Conservation (phyloP, 1,140 invertebrate genomes). For the Zaprionus davidi region DNA sequence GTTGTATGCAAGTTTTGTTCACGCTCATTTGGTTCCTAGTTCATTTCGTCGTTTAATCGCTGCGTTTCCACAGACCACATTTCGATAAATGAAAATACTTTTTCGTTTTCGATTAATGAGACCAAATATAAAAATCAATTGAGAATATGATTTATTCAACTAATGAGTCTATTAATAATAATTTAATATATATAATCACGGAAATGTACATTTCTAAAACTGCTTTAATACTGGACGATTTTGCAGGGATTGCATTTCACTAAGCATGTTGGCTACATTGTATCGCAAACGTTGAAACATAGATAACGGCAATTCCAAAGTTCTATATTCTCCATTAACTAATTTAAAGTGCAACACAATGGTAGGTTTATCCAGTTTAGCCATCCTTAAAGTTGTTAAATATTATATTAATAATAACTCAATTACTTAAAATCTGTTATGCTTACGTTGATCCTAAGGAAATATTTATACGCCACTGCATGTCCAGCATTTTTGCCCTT, state of each 20-base stretch:
- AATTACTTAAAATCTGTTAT: not conserved
- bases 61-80: not conserved
- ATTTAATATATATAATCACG: not conserved
- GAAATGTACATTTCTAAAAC: constrained; percentile 33
- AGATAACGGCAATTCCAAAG: constrained; percentile 74
- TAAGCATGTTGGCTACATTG: constrained; percentile 72
- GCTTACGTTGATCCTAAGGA: constrained; percentile 69
- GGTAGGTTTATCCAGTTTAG: constrained; percentile 65
- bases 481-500: constrained; percentile 70
- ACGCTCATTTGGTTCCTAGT: constrained; percentile 15
- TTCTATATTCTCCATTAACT: constrained; percentile 66
- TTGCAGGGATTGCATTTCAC: constrained; percentile 76
- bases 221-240: constrained; percentile 70
- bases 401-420: not conserved
- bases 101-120: not conserved
- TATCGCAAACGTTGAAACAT: constrained; percentile 82
- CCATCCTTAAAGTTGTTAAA: constrained; percentile 38
- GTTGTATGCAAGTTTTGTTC: constrained; percentile 11
- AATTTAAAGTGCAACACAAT: constrained; percentile 79
- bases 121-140: not conserved
- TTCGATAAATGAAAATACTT: not conserved
- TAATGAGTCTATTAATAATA: not conserved
- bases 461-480: constrained; percentile 83
- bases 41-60: constrained; percentile 5
- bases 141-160: not conserved